A percentile compares a stretch with the other conserved stretches of the same genome.
These are phyloP conservation scores for Teleogryllus occipitalis DNA, from an alignment of 1,140 invertebrate genomes.

Conservation along the genomic window DNA sequence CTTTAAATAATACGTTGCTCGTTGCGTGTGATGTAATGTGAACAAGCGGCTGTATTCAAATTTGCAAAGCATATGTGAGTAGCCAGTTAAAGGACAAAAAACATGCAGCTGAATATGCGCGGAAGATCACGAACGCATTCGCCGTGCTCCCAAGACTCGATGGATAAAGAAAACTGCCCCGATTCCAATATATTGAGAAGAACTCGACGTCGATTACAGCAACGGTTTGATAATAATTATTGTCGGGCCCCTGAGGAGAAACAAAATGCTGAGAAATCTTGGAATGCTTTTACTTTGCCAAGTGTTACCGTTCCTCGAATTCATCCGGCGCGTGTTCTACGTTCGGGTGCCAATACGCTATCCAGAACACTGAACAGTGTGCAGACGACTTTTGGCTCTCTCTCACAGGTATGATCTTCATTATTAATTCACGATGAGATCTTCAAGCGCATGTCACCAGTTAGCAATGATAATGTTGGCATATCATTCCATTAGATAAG, in stretches of 20 bases:
- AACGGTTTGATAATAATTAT: conserved; percentile 39
- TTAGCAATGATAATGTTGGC: no score
- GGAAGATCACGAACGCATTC: not conserved
- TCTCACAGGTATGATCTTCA: conserved; percentile 44
- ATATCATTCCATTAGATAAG: no score
- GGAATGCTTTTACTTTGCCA: conserved; percentile 36
- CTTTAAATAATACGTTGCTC: no score
- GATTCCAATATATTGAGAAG: not conserved
- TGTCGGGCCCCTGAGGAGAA: conserved; percentile 18
- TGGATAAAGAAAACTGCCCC: not conserved
- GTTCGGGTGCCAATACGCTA: conserved; percentile 45
- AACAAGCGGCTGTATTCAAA: not conserved
- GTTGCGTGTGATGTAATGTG: no score
- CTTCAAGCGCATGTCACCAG: no score
- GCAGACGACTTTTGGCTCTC: conserved; percentile 44
- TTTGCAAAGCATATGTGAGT: not conserved
- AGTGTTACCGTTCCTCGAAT: conserved; percentile 19
- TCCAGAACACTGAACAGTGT: conserved; percentile 49
- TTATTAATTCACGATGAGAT: no score
- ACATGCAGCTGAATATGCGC: not conserved
- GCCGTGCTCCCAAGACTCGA: not conserved
- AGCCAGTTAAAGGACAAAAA: not conserved
- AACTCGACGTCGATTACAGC: conserved; percentile 35
- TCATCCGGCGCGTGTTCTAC: conserved; percentile 39
- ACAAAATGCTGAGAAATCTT: conserved; percentile 29